Base-by-base conservation (phyloP, 1,140 invertebrate genomes). In the Argopecten irradians region DNA sequence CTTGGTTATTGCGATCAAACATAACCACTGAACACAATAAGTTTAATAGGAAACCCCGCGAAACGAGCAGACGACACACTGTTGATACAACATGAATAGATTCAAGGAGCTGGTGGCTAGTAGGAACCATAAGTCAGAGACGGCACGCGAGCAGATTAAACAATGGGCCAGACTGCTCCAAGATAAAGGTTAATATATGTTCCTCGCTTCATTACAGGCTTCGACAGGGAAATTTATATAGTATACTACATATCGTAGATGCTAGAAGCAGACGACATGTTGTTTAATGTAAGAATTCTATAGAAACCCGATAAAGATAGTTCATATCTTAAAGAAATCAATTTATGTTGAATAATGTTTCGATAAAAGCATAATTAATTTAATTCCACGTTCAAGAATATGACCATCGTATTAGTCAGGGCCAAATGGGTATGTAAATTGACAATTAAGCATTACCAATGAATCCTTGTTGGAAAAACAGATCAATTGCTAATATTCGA, bases 31-130 rank as follows among this genome's bases (percentile, higher is more conserved):
- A 13, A 39, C 36, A 13, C 5, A 39, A 8, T 39, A 39, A 13
- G 5, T 39, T 16, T 71, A 28, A n/a, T n/a, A 22, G 55, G 22
- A 71, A 28, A 71, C 55, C 55, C 22, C 55, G 19, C 55, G 8
- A 71, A 71, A 71, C 28, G 55, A 71, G 55, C 55, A 71, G 55
- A 71, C 55, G 55, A 71, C 55, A 22, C 8, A 5, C 0, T 71
- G 55, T 71, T 71, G 55, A 71, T 71, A 71, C 55, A 71, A 71
- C 55, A 71, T 71, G 22, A 71, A 71, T 71, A 28, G 55, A 71
- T 71, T 71, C 55, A 71, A 71, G 55, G 55, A 71, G 55, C 2
- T 71, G 22, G 55, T 71, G 55, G 55, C 55, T 22, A 71, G 55
- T 71, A 5, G 55, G 0, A 71, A n/a, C 55, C 43, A 46, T 46